Conservation (phyloP, 2,113 vertebrate species). For the Rutilus rutilus region DNA sequence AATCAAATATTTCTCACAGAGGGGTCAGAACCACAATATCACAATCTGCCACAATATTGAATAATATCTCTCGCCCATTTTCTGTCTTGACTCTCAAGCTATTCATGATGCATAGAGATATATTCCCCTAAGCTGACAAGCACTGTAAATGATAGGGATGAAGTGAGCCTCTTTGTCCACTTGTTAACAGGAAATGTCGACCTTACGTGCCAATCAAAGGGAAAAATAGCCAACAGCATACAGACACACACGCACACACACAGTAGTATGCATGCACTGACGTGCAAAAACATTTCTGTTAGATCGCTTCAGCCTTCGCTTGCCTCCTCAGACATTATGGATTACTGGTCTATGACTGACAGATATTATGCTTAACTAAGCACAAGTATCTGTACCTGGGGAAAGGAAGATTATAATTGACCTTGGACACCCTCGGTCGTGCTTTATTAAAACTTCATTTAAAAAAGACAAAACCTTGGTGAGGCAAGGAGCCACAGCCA, state of each 20-base stretch:
- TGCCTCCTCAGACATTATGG: conserved; percentile 67
- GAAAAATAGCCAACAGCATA: conserved; percentile 78
- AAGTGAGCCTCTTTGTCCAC: conserved; percentile 67
- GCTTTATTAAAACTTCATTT: conserved; percentile 87
- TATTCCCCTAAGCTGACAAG: conserved; percentile 74
- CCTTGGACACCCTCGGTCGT: conserved; percentile 75
- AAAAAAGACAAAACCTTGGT: conserved; percentile 82
- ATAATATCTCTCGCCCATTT: conserved; percentile 64
- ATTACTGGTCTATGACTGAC: conserved; percentile 74
- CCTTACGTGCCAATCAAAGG: conserved; percentile 77
- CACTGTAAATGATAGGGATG: conserved; percentile 61
- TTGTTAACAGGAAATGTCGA: conserved; percentile 71
- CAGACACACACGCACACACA: conserved; percentile 62
- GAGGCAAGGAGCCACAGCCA: conserved; percentile 67
- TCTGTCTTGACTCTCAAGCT: conserved; percentile 68
- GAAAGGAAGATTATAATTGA: conserved; percentile 77
- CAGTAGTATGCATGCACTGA: conserved; percentile 48
- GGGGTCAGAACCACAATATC: background rate
- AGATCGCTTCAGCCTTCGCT: conserved; percentile 75
- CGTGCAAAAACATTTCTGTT: conserved; percentile 63
- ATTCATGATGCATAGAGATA: conserved; percentile 79
- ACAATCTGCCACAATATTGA: conserved; percentile 55
- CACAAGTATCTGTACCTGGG: conserved; percentile 63
- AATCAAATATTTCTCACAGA: background rate
- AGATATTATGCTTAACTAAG: conserved; percentile 75